Evolutionary conservation across 1,140 invertebrate genomes (phyloP).

Genomic region (Nebria ingens): DNA sequence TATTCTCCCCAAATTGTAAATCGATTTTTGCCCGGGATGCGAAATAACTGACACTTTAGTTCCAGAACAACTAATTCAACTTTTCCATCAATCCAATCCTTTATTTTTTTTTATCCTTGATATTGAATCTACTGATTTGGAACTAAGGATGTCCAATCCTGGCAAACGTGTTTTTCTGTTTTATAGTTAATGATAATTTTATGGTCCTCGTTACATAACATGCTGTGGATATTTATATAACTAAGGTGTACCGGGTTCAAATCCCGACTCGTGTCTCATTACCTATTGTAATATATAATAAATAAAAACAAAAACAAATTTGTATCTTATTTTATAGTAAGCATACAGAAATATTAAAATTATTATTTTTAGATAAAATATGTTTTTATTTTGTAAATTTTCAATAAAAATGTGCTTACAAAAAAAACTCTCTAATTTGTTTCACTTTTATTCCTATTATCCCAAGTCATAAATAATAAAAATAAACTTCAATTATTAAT

Average conservation of each 20-base stretch:
- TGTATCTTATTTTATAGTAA: conserved; percentile 2
- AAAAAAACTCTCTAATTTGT: neutral
- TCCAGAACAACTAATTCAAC: too few relatives aligned
- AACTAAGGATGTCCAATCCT: neutral
- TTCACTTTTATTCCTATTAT: neutral
- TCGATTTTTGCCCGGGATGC: too few relatives aligned
- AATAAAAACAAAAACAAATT: too few relatives aligned
- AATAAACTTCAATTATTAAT: neutral
- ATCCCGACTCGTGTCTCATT: conserved; percentile 2
- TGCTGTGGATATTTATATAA: conserved; percentile 5
- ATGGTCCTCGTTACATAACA: neutral
- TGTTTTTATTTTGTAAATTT: conserved; percentile 3
- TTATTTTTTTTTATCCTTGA: neutral
- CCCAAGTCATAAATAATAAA: neutral
- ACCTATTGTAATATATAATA: neutral
- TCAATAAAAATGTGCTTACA: conserved; percentile 9
- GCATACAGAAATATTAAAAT: neutral
- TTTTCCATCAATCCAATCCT: too few relatives aligned
- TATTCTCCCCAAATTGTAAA: too few relatives aligned
- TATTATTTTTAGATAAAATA: neutral
- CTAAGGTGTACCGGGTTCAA: conserved; percentile 8
- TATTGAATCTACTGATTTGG: neutral
- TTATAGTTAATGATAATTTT: conserved; percentile 7
- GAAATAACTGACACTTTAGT: too few relatives aligned
- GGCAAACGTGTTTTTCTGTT: conserved; percentile 1